These are phyloP conservation scores for Oxyruncus cristatus DNA, from an alignment of 2,113 vertebrate genomes.

Conservation along the genomic window DNA sequence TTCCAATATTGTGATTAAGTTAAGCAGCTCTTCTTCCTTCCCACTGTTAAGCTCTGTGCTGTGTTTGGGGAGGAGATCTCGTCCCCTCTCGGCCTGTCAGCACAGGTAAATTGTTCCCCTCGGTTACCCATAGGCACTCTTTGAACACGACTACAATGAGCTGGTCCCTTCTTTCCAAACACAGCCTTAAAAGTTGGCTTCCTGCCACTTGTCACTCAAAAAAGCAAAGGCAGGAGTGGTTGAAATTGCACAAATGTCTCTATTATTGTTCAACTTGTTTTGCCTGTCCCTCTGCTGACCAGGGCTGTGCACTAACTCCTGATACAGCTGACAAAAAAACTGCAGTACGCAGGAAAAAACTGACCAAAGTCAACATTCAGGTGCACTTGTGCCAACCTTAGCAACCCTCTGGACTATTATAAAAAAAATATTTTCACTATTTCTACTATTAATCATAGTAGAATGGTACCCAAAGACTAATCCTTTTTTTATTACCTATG, in stretches of 20 bases:
- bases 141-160: slow-evolving; percentile 7
- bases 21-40: neutral
- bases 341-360: neutral
- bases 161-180: neutral
- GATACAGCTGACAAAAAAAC: neutral
- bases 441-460: neutral
- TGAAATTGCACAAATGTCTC: slow-evolving; percentile 3
- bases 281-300: neutral
- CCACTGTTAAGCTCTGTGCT: neutral
- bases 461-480: neutral
- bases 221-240: neutral
- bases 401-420: neutral
- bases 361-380: neutral
- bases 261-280: slow-evolving; percentile 8
- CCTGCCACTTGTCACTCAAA: slow-evolving; percentile 37
- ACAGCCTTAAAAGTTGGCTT: neutral
- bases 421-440: neutral
- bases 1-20: neutral
- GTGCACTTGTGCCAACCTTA: neutral
- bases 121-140: neutral
- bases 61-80: neutral
- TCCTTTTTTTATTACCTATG: neutral
- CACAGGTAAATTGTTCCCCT: neutral
- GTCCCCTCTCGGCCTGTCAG: neutral
- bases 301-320: neutral